phyloP scores from a whole-genome alignment of 1,140 invertebrate genomes.

The Drosophila kohkoa region DNA sequence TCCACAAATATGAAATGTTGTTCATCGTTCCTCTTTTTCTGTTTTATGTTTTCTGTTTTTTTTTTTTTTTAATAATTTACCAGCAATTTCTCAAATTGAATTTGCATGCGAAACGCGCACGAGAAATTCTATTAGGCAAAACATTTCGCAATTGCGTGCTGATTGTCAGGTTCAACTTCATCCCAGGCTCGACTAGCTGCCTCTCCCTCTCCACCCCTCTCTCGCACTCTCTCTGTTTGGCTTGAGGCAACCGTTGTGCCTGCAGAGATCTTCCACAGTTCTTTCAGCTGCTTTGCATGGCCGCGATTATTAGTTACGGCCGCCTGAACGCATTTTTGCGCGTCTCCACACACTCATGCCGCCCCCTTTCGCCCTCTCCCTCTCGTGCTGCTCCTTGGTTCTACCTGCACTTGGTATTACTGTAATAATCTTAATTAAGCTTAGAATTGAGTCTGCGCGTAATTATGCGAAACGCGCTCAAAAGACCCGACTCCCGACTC shows the following conservation, averaged over 20 bases:
- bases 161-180: constrained; percentile 64
- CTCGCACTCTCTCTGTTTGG: neutral
- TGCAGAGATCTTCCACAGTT: neutral
- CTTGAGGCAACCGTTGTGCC: neutral
- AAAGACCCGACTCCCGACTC: neutral
- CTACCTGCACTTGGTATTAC: constrained; percentile 12
- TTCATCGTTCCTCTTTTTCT: constrained; percentile 1
- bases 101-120: constrained; percentile 77
- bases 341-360: constrained; percentile 25
- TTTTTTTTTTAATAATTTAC: constrained; percentile 19
- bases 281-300: constrained; percentile 65
- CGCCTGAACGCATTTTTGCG: constrained; percentile 79
- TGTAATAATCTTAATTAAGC: constrained; percentile 80
- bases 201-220: neutral
- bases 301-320: constrained; percentile 77
- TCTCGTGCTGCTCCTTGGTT: neutral
- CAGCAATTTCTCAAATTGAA: constrained; percentile 59
- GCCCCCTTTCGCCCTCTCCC: neutral
- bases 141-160: constrained; percentile 82
- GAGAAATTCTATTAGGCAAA: constrained; percentile 78
- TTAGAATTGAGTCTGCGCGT: constrained; percentile 77
- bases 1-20: constrained; percentile 17
- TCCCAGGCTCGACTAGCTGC: constrained; percentile 3
- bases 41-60: neutral
- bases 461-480: constrained; percentile 78